These are phyloP conservation scores for Pseudococcus jackbeardsleyi DNA, from an alignment of 2,888 invertebrate genomes.

Conservation along the genomic window DNA sequence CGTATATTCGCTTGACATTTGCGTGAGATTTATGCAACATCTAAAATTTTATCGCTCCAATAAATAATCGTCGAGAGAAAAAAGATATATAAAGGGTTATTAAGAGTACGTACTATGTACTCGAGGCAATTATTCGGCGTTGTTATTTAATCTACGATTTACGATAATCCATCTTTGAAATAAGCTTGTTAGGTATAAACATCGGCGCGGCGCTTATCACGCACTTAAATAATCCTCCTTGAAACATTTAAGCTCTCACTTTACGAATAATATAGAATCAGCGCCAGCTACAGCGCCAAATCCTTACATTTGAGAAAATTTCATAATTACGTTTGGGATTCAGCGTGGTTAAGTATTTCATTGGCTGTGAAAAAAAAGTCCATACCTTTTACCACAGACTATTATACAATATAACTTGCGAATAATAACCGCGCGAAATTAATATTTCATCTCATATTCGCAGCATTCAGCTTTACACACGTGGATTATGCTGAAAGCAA, in stretches of 20 bases:
- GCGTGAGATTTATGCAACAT: not conserved
- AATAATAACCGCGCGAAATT: not conserved
- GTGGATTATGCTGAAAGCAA: not conserved
- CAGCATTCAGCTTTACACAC: not conserved
- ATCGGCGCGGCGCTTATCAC: not conserved
- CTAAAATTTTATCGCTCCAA: slow-evolving; percentile 2
- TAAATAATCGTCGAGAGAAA: not conserved
- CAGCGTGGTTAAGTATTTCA: not conserved
- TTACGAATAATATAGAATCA: not conserved
- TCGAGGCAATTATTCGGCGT: not conserved
- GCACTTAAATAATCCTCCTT: not conserved
- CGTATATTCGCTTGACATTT: not conserved
- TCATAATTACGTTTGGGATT: slow-evolving; percentile 4
- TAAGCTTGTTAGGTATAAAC: not conserved
- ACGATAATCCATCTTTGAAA: slow-evolving; percentile 7
- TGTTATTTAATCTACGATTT: not conserved
- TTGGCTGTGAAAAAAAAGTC: not conserved
- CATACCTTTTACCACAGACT: not conserved
- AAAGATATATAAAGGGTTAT: not conserved
- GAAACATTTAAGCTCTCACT: not conserved
- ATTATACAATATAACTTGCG: not conserved
- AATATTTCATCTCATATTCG: not conserved
- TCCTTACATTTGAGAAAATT: not conserved
- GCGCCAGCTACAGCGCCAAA: not conserved
- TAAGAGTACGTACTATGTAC: not conserved